Conservation (phyloP, 2,797 vertebrate genomes). For the Phataginus tetradactyla region DNA sequence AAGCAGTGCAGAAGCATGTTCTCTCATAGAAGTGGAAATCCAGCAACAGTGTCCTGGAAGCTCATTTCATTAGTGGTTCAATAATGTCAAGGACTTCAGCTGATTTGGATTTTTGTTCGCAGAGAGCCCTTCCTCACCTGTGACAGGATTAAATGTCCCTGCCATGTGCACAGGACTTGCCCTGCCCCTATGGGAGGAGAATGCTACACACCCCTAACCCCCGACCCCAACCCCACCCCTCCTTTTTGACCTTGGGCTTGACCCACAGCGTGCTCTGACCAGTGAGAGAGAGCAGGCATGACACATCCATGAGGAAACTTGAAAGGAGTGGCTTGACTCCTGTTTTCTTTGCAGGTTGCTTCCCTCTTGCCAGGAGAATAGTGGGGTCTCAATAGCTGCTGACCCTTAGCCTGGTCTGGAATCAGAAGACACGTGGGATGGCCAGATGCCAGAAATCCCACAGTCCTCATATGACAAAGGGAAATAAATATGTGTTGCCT, state of each 20-base stretch:
- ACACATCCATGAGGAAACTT: not conserved
- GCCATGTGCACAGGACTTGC: not conserved
- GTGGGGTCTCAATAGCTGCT: not conserved
- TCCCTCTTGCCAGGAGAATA: not conserved
- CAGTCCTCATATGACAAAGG: not conserved
- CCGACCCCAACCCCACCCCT: fast-evolving
- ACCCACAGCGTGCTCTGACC: not conserved
- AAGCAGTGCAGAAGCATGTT: not conserved
- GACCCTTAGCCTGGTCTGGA: not conserved
- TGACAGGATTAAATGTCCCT: not conserved
- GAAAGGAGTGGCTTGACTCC: not conserved
- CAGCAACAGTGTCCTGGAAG: not conserved
- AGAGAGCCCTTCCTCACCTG: not conserved
- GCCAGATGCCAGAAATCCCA: not conserved
- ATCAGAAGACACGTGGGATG: not conserved
- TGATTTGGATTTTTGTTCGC: not conserved
- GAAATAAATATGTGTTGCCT: not conserved
- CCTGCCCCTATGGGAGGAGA: not conserved
- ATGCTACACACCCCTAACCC: fast-evolving
- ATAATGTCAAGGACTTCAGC: not conserved
- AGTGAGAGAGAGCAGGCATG: not conserved
- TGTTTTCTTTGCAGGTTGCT: not conserved
- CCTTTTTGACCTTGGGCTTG: not conserved
- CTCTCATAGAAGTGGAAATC: not conserved
- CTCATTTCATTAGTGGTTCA: not conserved